Base-by-base conservation (phyloP, 1,140 invertebrate species). In the Drosophila virilis region DNA sequence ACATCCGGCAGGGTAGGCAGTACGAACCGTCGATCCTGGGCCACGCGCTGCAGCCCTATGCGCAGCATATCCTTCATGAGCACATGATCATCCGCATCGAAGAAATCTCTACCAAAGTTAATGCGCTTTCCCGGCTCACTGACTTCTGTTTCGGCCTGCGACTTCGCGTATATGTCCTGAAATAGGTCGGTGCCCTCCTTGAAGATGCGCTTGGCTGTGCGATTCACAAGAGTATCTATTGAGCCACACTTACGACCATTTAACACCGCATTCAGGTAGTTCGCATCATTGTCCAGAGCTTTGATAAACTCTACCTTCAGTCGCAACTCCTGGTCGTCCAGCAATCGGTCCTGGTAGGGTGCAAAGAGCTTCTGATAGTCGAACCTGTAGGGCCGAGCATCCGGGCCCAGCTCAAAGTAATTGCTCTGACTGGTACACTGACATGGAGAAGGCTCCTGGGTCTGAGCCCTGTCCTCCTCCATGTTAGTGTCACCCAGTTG, bases 1-100 rank as follows among this genome's bases (percentile, higher is more conserved):
- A 79, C 89, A 35, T 89, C 28, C 0, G 89, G 89, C 42, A 91
- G 38, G 2, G 83, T 74, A 54, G 89, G 80, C 35, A 91, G 9
- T 0, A 91, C 74, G 51, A 72, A 89, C 9, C 74, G 74, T 17
- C 22, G 54, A 51, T 91, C 78, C 38, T 72, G 8, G 12, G 58
- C 75, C 8, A 91, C 76, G 1, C 37, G 52, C 6, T 57, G 32
- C 6, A 91, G 50, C 1, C 80, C 89, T 28, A 55, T 0, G 8
- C 50, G 40, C 0, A 91, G 66, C 68, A 91, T 66, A 13, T 71
- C 35, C 37, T 58, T 61, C 80, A 91, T 91, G 17, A 71, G 33
- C 0, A 52, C 50, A 0, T 68, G 28, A 10, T 91, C 68, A 0
- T 68, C 48, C 0, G 77, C 46, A 66, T 90, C 79, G 52, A 70